Conservation (phyloP, 2,113 vertebrate species). For the Willisornis vidua region DNA sequence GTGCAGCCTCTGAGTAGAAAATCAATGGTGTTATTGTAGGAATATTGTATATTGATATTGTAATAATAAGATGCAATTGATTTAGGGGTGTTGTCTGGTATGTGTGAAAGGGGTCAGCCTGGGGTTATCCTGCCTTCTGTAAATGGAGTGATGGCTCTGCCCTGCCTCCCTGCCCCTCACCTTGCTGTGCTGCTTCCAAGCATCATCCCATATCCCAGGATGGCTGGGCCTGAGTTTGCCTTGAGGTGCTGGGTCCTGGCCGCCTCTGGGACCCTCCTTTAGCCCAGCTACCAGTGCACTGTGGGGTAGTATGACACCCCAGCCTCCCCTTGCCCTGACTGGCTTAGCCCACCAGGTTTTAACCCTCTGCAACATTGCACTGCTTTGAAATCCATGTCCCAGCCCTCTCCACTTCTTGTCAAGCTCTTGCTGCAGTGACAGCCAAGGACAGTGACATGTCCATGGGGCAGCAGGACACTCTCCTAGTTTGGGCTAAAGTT, state of each 20-base stretch:
- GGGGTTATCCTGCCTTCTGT: conserved; percentile 55
- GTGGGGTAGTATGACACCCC: not conserved
- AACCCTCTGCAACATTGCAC: not conserved
- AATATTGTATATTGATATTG: conserved; percentile 81
- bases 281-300: not conserved
- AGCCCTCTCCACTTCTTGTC: fast-evolving
- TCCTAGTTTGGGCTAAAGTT: not conserved
- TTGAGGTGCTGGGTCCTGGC: not conserved
- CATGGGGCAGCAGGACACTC: fast-evolving
- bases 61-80: conserved; percentile 83
- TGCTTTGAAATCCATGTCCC: fast-evolving
- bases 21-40: conserved; percentile 87
- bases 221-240: fast-evolving
- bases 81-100: conserved; percentile 36
- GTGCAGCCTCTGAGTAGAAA: conserved; percentile 72
- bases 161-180: not conserved
- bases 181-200: not conserved
- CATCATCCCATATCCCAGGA: fast-evolving
- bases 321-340: not conserved
- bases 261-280: not conserved
- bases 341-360: not conserved
- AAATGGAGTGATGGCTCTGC: not conserved
- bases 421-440: fast-evolving
- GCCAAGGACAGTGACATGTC: fast-evolving
- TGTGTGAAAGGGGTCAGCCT: conserved; percentile 48